Evolutionary conservation across 2,797 vertebrate genomes (phyloP).

Genomic region (Dendrocincla fuliginosa): DNA sequence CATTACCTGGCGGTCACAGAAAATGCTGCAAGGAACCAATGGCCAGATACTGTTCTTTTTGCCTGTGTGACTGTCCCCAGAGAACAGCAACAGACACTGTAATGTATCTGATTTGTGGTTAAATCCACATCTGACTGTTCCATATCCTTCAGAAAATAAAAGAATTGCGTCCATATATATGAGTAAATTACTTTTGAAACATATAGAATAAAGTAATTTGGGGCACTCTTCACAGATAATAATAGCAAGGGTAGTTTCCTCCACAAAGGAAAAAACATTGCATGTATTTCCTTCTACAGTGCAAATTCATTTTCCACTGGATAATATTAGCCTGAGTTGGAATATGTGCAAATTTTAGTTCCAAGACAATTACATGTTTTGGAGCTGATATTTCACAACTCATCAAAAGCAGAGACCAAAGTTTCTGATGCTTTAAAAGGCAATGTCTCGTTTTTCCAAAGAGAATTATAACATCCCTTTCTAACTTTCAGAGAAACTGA

Average conservation of each 20-base stretch:
- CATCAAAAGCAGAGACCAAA: neutral
- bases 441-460: neutral
- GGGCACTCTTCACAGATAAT: neutral
- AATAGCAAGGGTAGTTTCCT: neutral
- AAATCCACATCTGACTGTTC: neutral
- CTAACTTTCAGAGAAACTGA: neutral
- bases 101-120: neutral
- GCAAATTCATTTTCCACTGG: neutral
- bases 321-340: neutral
- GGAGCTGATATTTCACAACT: constrained; percentile 13
- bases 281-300: neutral
- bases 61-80: neutral
- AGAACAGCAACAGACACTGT: neutral
- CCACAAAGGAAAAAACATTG: neutral
- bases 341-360: constrained; percentile 25
- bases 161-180: neutral
- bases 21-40: neutral
- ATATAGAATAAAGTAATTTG: neutral
- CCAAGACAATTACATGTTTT: constrained; percentile 45
- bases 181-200: neutral
- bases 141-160: neutral
- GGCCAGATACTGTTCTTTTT: neutral
- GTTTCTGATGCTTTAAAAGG: constrained; percentile 23
- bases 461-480: neutral
- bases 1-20: neutral